phyloP scores from a whole-genome alignment of 2,888 invertebrate genomes.

The Rhogogaster chlorosoma region DNA sequence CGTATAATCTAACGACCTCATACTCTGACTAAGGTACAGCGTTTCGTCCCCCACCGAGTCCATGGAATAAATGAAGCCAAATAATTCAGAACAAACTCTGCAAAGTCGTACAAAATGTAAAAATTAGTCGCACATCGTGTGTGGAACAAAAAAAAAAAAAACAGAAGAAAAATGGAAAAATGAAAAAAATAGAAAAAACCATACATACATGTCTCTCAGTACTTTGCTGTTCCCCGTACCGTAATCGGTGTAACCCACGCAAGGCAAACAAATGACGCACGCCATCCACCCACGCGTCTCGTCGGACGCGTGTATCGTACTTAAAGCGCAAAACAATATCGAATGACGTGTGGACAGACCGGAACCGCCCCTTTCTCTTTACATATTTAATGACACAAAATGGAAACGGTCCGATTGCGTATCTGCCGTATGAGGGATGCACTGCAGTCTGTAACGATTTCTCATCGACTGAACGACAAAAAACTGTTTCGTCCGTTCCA shows the following conservation, averaged over 20 bases:
- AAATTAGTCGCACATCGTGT: background rate
- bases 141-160: background rate
- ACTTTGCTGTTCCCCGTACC: constrained; percentile 12
- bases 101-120: background rate
- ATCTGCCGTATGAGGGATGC: constrained; percentile 13
- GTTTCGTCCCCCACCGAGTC: background rate
- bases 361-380: constrained; percentile 48
- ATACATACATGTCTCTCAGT: constrained; percentile 8
- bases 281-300: constrained; percentile 47
- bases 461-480: background rate
- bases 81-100: background rate
- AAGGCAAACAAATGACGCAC: constrained; percentile 51
- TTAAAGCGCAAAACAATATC: constrained; percentile 49
- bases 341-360: constrained; percentile 49
- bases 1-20: background rate
- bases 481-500: too few species aligned
- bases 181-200: background rate
- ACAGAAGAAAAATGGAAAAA: background rate
- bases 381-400: constrained; percentile 49
- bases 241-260: constrained; percentile 51
- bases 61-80: background rate
- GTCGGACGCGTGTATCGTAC: constrained; percentile 29
- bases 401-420: constrained; percentile 34
- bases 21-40: background rate
- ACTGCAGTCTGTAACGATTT: background rate